These are phyloP conservation scores for Sorex maritimensis DNA, from an alignment of 2,797 vertebrate species.

Conservation along the genomic window DNA sequence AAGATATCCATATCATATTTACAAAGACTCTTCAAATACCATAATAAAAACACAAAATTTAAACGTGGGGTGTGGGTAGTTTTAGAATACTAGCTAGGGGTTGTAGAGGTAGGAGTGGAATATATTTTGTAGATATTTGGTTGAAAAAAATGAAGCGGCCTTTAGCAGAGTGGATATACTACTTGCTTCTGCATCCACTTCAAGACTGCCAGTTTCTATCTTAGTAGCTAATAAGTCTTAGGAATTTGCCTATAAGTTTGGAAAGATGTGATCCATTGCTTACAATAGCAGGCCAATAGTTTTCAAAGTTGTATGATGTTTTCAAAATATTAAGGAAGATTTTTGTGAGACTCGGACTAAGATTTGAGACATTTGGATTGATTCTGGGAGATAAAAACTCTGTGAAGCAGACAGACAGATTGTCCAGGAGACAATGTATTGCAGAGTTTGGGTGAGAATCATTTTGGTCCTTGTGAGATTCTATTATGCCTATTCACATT, in stretches of 20 bases:
- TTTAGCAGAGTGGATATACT: conserved; percentile 4
- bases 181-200: neutral
- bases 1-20: no score
- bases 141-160: neutral
- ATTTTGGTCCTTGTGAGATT: conserved; percentile 18
- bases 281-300: conserved; percentile 70
- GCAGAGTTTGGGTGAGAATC: neutral
- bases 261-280: conserved; percentile 32
- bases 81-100: neutral
- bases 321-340: conserved; percentile 61
- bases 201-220: conserved; percentile 80
- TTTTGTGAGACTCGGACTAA: conserved; percentile 43
- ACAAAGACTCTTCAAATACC: neutral
- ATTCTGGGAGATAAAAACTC: no score
- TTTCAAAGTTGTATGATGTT: conserved; percentile 73
- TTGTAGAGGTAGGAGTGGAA: neutral
- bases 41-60: conserved; percentile 13
- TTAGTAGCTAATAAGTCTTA: conserved; percentile 74
- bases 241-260: conserved; percentile 61
- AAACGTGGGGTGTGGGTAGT: neutral
- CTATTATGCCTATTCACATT: conserved; percentile 1
- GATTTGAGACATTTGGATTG: conserved; percentile 34
- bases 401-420: conserved; percentile 6
- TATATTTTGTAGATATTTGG: neutral
- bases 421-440: neutral